Evolutionary conservation across 2,797 vertebrate species (phyloP), one percentile per base, ranked within the genome.

Genomic region (Enteromius trimaculatus): DNA sequence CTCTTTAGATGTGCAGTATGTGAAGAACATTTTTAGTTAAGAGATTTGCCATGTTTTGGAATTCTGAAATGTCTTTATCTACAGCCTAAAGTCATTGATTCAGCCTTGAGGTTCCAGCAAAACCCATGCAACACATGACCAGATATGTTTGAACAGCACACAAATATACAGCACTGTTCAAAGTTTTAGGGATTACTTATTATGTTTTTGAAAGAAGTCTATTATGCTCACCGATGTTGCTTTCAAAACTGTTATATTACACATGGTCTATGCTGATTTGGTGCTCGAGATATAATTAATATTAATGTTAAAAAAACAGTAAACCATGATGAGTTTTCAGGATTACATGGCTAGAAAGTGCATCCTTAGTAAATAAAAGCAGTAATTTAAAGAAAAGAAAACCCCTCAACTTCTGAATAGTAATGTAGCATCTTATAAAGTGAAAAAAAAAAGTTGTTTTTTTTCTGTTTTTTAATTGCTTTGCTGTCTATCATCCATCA

Each of bases 51-150:
- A 7, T 53, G 6, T 53, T 58, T 58, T 55, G 9, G 49, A 19
- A 19, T 51, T 72, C 77, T 72, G n/a, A 53, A 64, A 64, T 64
- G 21, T 21, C 19, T 79, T 65, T 72, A 51, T 72, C 4, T 44
- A 16, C 14, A 47, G 31, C 47, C 72, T 66, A 16, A 60, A 76
- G 71, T n/a, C 17, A 58, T 75, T 58, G 11, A 74, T 72, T 53
- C 10, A 13, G 66, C 65, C 49, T 53, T 53, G 49, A 53, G 19
- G 17, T 19, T 53, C 16, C 39, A 66, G 16, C 55, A 39, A 14
- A 66, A 21, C 31, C 3, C 3, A 83, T 55, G 34, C 37, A 1
- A 31, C 21, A 26, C 16, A 79, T 69, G 37, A 78, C 75, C 81
- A 84, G 60, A 42, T 29, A 69, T 51, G 49, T 19, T 19, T 51